These are phyloP conservation scores for Drosophila kepulauana DNA, from an alignment of 1,140 invertebrate genomes.

Conservation along the genomic window DNA sequence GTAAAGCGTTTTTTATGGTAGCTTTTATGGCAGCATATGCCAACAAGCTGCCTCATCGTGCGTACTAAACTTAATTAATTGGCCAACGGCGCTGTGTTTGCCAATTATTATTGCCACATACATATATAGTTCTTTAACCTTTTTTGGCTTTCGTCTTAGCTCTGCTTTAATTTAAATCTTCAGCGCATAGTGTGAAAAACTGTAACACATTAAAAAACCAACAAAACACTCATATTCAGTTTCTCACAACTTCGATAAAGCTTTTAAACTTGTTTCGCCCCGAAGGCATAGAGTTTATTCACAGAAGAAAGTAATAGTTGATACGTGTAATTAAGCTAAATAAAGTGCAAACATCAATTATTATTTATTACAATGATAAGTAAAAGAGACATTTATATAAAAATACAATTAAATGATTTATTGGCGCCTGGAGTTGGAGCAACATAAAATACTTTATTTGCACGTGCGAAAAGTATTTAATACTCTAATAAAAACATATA, in stretches of 20 bases:
- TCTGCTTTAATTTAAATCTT: constrained; percentile 8
- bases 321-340: background rate
- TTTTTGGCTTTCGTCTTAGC: background rate
- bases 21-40: constrained; percentile 71
- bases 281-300: background rate
- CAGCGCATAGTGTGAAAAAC: background rate
- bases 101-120: constrained; percentile 59
- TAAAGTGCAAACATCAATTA: background rate
- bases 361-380: background rate
- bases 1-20: constrained; percentile 54
- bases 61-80: constrained; percentile 81
- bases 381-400: no score
- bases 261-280: background rate
- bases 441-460: no score
- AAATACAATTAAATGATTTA: no score
- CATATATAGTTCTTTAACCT: constrained; percentile 28
- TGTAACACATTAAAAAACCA: constrained; percentile 1
- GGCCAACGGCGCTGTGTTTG: constrained; percentile 59
- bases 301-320: background rate
- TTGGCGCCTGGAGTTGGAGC: no score
- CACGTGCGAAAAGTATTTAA: no score
- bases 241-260: background rate
- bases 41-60: constrained; percentile 49
- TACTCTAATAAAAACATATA: no score
- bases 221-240: background rate